phyloP scores from a whole-genome alignment of 1,140 invertebrate genomes.

The Proales similis region DNA sequence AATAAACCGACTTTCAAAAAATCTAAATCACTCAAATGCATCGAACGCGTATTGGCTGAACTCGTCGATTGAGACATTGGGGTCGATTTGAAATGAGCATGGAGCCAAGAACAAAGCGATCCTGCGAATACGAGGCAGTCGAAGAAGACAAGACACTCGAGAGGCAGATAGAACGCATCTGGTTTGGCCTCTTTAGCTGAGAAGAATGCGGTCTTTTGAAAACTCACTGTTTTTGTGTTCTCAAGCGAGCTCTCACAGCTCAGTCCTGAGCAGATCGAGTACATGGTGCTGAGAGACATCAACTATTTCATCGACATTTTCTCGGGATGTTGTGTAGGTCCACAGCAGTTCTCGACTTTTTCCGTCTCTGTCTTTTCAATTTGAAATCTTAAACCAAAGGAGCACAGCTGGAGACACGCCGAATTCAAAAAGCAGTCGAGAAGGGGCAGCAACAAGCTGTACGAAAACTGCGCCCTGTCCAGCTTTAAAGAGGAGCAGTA shows the following conservation, averaged over 20 bases:
- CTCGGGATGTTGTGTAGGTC: constrained; percentile 32
- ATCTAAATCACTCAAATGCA: too few relatives aligned
- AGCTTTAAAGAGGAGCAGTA: constrained; percentile 31
- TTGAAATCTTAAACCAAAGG: constrained; percentile 20
- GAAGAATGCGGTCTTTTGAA: background rate
- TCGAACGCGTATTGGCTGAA: too few relatives aligned
- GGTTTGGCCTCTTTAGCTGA: background rate
- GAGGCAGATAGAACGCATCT: background rate
- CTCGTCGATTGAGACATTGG: too few relatives aligned
- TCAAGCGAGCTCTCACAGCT: background rate
- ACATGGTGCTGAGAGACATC: constrained; percentile 33
- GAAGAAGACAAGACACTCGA: background rate
- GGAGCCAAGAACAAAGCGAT: constrained; percentile 15
- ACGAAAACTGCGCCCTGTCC: constrained; percentile 27
- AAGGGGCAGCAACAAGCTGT: constrained; percentile 5
- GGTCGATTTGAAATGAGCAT: too few relatives aligned
- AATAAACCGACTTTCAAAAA: too few relatives aligned
- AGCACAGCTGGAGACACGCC: constrained; percentile 30
- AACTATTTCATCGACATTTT: constrained; percentile 37
- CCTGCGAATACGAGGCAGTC: constrained; percentile 17
- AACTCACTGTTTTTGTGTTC: background rate
- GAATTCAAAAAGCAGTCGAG: constrained; percentile 34
- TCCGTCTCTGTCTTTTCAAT: too few relatives aligned
- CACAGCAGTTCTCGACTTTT: too few relatives aligned
- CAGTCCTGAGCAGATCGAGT: constrained; percentile 16